Evolutionary conservation across 2,113 vertebrate species (phyloP).

Genomic region (Tragulus kanchil): DNA sequence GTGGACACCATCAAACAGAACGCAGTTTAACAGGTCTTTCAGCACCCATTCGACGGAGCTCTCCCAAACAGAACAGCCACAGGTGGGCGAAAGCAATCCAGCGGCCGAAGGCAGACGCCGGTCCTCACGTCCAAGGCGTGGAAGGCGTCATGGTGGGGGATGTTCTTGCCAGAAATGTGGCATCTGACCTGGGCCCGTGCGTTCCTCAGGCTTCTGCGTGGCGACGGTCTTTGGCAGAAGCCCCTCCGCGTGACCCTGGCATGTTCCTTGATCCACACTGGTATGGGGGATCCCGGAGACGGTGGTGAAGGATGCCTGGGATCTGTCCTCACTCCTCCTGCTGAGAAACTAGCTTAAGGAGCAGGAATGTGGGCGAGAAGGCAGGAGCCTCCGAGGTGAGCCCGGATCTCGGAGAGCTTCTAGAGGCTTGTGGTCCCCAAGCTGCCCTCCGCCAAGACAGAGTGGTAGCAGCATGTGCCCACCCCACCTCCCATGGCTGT

Average conservation of each 20-base stretch:
- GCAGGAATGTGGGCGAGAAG: not conserved
- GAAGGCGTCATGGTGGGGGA: not conserved
- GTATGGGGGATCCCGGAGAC: not conserved
- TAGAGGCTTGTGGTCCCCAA: not conserved
- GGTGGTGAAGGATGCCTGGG: not conserved
- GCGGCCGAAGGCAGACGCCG: not conserved
- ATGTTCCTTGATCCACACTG: not conserved
- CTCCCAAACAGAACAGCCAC: not conserved
- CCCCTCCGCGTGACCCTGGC: not conserved
- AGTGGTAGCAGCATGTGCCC: rapidly evolving
- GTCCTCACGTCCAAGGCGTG: rapidly evolving
- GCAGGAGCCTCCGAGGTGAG: not conserved
- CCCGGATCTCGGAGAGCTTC: not conserved
- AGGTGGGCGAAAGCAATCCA: not conserved
- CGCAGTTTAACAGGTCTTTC: not conserved
- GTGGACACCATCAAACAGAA: not conserved
- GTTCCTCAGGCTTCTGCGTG: not conserved
- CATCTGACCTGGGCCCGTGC: not conserved
- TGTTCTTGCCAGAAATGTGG: not conserved
- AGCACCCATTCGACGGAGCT: not conserved
- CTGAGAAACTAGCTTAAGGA: not conserved
- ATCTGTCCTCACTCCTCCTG: not conserved
- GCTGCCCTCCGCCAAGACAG: not conserved
- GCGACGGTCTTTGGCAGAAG: not conserved
- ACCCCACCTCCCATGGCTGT: not conserved